Percentiles rank a stretch among this genome's conserved stretches.
Conservation (phyloP, 92 coral and sea anemone species). For the Meandrina meandrites region DNA sequence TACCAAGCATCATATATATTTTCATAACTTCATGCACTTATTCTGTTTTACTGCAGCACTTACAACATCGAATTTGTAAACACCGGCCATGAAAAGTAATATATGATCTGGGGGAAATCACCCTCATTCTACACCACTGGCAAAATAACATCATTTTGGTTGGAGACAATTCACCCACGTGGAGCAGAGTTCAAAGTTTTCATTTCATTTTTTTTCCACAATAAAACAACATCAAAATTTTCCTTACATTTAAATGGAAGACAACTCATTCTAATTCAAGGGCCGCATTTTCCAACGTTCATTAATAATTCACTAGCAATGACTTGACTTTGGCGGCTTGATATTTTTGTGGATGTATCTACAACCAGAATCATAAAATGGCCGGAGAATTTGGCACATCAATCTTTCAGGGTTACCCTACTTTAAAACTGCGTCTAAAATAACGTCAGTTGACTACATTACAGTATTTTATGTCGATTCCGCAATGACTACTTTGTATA, state of each 20-base stretch:
- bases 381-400: background rate
- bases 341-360: background rate
- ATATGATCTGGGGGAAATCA: background rate
- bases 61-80: background rate
- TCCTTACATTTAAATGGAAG: background rate
- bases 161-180: background rate
- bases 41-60: background rate
- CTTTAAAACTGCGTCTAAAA: too few relatives aligned
- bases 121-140: background rate
- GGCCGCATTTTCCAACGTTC: constrained; percentile 17
- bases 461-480: background rate
- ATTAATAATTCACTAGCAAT: constrained; percentile 40
- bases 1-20: background rate
- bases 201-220: background rate
- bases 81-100: background rate
- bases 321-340: constrained; percentile 28
- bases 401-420: background rate
- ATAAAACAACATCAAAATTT: background rate
- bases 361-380: background rate
- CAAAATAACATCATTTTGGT: background rate
- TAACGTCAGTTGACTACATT: background rate
- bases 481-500: background rate
- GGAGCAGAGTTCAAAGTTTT: background rate
- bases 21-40: background rate
- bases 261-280: constrained; percentile 17